Percentiles rank a stretch among this genome's conserved stretches.
Evolutionary conservation across 2,888 invertebrate species (phyloP).

Genomic region (Agriopis aurantiaria): DNA sequence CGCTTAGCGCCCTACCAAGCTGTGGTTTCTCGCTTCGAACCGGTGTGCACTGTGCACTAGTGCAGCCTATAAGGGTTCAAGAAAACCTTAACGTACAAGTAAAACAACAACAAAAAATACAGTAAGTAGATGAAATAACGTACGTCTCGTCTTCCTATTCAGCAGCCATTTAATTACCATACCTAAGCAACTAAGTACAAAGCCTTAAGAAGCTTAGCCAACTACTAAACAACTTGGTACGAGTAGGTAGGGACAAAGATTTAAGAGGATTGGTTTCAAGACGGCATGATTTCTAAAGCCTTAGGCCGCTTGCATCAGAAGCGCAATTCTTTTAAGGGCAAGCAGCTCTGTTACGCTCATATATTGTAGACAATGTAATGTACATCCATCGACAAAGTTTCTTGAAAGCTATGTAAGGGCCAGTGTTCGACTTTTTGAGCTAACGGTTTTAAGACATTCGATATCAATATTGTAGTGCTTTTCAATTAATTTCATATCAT

Average conservation of each 20-base stretch:
- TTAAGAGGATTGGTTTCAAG: slow-evolving; percentile 11
- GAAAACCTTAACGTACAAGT: neutral
- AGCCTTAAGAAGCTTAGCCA: neutral
- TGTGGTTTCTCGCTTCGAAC: too few species aligned
- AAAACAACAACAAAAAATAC: slow-evolving; percentile 3
- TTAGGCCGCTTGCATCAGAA: slow-evolving; percentile 46
- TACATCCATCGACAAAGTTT: slow-evolving; percentile 36
- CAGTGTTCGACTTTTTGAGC: too few species aligned
- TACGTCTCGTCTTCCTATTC: neutral
- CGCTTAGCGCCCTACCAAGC: too few species aligned
- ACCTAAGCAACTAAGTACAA: neutral
- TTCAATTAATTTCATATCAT: too few species aligned
- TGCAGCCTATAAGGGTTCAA: too few species aligned
- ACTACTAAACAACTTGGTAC: neutral
- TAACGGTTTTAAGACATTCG: too few species aligned
- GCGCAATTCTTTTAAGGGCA: slow-evolving; percentile 36
- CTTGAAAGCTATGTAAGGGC: neutral
- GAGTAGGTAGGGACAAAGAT: slow-evolving; percentile 5
- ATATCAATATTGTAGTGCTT: too few species aligned
- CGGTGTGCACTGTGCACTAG: too few species aligned
- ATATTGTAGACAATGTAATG: slow-evolving; percentile 29
- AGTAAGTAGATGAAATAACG: neutral
- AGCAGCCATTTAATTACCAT: slow-evolving; percentile 5
- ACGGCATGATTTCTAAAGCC: slow-evolving; percentile 53
- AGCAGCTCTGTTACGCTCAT: slow-evolving; percentile 23